Base-by-base conservation (phyloP, 2,888 invertebrate species). In the Noctuana brunneofusca region DNA sequence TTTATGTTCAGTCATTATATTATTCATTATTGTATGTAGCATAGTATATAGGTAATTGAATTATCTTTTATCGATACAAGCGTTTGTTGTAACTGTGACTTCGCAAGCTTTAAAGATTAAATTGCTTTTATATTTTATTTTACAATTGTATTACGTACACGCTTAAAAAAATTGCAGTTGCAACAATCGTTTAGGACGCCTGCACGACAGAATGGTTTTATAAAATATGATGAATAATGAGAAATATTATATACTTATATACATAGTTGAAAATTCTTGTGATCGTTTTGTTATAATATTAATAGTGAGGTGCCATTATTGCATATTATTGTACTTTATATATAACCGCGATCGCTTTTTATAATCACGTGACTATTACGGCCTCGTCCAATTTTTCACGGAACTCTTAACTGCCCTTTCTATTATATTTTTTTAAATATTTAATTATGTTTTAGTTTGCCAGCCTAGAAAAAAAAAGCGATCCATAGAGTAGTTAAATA, bases 281-380 rank as follows among this genome's bases (percentile, higher is more conserved):
- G 86, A 87, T 87, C 78, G 75, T 78, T 75, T 81, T 69, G 66
- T 69, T 78, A 49, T 52, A 77, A 76, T 79, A 77, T n/a, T n/a
- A n/a, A n/a, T 85, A 85, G 85, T 78, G 80, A 86, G 89, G 89
- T 89, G 89, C 90, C 89, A 89, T 90, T 84, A 81, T 80, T 79
- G 81, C 83, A 80, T 78, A 76, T 72, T 75, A 77, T 76, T 82
- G 75, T 84, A 80, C 74, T 79, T 78, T 71, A 77, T 76, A 77
- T 76, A 79, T 82, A 79, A 80, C 72, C 79, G 81, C 81, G 79
- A 81, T 72, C 82, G 77, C 76, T 80, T 76, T 76, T 75, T 75
- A 80, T 12, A 35, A 9, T 48, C 49, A 55, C 50, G 20, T 53
- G 35, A 12, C 12, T 30, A 49, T 57, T 41, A 50, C 41, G 27